These are phyloP conservation scores for Pandion haliaetus DNA, from an alignment of 2,113 vertebrate genomes.

Conservation along the genomic window DNA sequence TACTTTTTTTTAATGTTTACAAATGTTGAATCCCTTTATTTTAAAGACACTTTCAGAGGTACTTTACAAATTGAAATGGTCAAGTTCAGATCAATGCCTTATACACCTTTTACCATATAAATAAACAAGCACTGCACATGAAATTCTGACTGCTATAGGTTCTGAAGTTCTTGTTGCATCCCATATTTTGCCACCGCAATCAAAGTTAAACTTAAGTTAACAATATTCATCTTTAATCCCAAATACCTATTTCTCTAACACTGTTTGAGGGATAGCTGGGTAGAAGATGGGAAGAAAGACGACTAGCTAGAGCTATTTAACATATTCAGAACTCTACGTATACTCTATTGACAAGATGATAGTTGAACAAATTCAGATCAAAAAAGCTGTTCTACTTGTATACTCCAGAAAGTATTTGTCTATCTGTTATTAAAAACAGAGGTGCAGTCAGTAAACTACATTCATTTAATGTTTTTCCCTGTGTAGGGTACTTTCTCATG, in stretches of 20 bases:
- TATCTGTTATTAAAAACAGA: fast-evolving
- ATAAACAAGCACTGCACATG: neutral
- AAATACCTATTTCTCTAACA: neutral
- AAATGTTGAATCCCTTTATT: neutral
- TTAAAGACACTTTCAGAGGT: neutral
- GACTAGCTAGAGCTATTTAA: neutral
- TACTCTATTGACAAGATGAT: neutral
- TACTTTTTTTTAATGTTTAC: neutral
- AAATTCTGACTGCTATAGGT: neutral
- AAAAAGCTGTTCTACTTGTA: neutral
- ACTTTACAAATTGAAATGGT: neutral
- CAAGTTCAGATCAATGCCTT: neutral
- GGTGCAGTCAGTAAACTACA: neutral
- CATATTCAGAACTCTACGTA: too few relatives aligned
- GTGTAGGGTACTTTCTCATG: fast-evolving
- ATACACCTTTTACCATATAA: neutral
- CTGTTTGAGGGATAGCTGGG: neutral
- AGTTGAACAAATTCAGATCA: neutral
- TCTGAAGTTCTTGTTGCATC: neutral
- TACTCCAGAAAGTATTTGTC: neutral
- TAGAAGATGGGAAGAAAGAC: neutral
- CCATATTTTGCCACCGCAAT: neutral
- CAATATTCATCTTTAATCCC: neutral
- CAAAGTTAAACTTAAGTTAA: neutral
- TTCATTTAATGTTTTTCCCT: neutral